Evolutionary conservation across 2,113 vertebrate genomes (phyloP).

Genomic region (Baryphthengus martii): DNA sequence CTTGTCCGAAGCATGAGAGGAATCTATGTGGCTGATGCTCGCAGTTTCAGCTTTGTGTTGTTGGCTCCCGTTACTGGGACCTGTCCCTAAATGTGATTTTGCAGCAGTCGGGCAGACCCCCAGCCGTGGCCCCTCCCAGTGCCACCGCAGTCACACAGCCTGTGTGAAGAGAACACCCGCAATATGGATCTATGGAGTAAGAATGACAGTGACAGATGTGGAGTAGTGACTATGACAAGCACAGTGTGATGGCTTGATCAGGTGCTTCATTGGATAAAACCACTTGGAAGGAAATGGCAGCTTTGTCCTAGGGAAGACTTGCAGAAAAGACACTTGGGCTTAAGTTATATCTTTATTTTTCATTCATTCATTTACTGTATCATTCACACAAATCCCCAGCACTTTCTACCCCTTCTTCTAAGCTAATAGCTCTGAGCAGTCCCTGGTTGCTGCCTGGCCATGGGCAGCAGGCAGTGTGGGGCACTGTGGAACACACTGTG

Average conservation of each 20-base stretch:
- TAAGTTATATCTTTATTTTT: background rate
- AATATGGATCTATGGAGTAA: fast-evolving
- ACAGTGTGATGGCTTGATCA: background rate
- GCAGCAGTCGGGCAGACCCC: background rate
- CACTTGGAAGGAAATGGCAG: background rate
- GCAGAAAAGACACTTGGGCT: background rate
- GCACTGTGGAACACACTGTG: fast-evolving
- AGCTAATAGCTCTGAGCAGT: background rate
- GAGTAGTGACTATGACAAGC: background rate
- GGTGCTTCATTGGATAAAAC: background rate
- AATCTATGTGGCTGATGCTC: background rate
- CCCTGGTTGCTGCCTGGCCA: fast-evolving
- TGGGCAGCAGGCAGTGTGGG: background rate
- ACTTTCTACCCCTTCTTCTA: background rate
- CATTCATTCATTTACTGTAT: background rate
- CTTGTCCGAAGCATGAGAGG: background rate
- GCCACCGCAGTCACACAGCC: fast-evolving
- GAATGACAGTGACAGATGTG: fast-evolving
- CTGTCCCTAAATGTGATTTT: background rate
- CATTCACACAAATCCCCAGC: no score
- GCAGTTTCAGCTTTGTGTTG: fast-evolving
- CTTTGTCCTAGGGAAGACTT: background rate
- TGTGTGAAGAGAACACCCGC: fast-evolving
- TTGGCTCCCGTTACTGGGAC: fast-evolving
- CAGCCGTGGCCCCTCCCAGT: background rate